phyloP scores from a whole-genome alignment of 2,888 invertebrate species.

The Nemoura dubitans region DNA sequence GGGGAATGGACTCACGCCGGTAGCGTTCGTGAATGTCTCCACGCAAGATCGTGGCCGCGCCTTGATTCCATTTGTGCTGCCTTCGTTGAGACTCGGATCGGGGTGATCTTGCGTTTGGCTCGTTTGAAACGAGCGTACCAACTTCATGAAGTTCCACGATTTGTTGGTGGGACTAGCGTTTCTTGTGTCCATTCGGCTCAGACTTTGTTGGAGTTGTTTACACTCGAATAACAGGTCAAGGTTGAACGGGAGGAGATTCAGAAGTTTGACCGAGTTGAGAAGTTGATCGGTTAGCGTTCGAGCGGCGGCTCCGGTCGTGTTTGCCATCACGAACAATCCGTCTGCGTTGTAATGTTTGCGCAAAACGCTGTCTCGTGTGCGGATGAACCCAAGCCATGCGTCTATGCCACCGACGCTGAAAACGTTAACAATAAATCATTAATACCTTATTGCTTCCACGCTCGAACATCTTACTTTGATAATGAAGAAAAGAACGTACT shows the following conservation, averaged over 20 bases:
- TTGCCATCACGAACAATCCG: constrained; percentile 74
- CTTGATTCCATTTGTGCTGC: constrained; percentile 31
- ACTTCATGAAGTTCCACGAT: constrained; percentile 39
- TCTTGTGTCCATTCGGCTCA: constrained; percentile 67
- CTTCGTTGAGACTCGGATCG: constrained; percentile 45
- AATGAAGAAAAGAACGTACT: constrained; percentile 70
- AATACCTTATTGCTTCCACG: no score
- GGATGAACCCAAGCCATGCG: constrained; percentile 88
- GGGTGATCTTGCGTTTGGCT: constrained; percentile 41
- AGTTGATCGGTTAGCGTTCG: constrained; percentile 75
- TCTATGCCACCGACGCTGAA: constrained; percentile 84
- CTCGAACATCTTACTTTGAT: no score
- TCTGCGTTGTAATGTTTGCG: constrained; percentile 81
- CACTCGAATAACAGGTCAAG: constrained; percentile 84
- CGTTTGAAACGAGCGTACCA: constrained; percentile 35
- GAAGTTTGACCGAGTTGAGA: constrained; percentile 78
- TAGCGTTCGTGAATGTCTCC: constrained; percentile 62
- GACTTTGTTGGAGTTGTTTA: constrained; percentile 77
- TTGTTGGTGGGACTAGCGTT: constrained; percentile 38
- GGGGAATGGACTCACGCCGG: constrained; percentile 55
- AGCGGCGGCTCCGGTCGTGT: constrained; percentile 67
- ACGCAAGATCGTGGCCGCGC: constrained; percentile 74
- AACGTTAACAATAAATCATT: constrained; percentile 47
- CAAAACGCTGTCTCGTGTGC: constrained; percentile 83
- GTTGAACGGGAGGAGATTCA: constrained; percentile 82